phyloP scores from a whole-genome alignment of 2,113 vertebrate genomes.

The Orthonyx spaldingii region DNA sequence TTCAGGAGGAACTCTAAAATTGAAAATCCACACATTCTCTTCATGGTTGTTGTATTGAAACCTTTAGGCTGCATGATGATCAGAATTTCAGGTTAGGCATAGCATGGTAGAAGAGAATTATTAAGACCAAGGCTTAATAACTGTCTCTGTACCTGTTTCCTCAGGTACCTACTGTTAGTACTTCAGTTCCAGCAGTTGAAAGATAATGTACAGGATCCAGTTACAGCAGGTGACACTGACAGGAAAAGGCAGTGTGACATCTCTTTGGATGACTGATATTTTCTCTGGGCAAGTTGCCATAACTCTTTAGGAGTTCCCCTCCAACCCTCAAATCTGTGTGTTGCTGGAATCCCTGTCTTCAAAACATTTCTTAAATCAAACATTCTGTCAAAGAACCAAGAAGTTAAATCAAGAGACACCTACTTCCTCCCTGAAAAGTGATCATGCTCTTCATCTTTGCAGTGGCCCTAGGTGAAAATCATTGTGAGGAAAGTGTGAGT shows the following conservation, averaged over 20 bases:
- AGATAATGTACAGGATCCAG: not conserved
- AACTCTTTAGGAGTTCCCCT: not conserved
- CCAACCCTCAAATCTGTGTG: not conserved
- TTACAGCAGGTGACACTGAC: not conserved
- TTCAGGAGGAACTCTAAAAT: not conserved
- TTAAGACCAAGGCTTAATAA: not conserved
- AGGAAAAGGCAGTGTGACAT: not conserved
- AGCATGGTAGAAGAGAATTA: not conserved
- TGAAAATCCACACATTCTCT: not conserved
- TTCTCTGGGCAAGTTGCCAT: not conserved
- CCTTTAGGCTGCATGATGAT: not conserved
- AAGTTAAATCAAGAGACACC: not conserved
- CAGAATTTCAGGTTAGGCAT: not conserved
- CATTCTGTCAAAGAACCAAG: not conserved
- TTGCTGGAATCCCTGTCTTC: not conserved
- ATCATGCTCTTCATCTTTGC: not conserved
- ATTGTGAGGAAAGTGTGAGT: not conserved
- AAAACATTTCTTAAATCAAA: not conserved
- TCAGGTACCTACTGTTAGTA: not conserved
- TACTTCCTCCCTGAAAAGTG: not conserved
- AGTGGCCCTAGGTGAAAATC: not conserved
- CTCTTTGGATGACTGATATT: not conserved
- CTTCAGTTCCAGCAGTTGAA: not conserved
- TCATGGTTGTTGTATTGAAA: not conserved
- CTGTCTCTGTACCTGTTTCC: not conserved